phyloP scores from a whole-genome alignment of 2,113 vertebrate genomes.

The Nyctereutes procyonoides region DNA sequence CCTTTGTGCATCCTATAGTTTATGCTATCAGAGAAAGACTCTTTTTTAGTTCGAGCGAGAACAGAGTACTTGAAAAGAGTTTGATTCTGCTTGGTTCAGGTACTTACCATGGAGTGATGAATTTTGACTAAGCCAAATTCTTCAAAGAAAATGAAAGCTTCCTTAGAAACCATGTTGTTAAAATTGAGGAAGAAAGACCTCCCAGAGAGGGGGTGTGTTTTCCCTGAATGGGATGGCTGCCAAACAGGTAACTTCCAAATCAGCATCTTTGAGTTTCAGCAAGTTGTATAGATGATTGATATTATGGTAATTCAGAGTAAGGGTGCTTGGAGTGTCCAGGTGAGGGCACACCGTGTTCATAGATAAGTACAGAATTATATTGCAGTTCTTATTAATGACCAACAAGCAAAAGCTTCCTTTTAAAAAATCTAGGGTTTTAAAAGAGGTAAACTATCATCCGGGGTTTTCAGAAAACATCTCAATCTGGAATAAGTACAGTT shows the following conservation, averaged over 20 bases:
- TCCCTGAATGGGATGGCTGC: not conserved
- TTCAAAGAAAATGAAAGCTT: conserved; percentile 31
- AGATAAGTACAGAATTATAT: conserved; percentile 42
- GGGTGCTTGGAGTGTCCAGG: not conserved
- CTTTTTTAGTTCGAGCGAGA: not conserved
- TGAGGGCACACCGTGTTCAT: not conserved
- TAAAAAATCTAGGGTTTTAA: not conserved
- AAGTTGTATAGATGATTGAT: not conserved
- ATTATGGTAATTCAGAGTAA: not conserved
- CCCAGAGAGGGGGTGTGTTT: not conserved
- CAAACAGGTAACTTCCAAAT: not conserved
- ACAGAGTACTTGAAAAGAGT: conserved; percentile 21
- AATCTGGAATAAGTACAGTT: not conserved
- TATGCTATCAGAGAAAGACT: not conserved
- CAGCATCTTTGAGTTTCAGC: not conserved
- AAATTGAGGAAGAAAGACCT: conserved; percentile 11
- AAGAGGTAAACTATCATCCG: not conserved
- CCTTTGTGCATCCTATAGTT: not conserved
- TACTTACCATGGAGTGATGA: not conserved
- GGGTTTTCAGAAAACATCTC: not conserved
- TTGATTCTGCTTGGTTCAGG: not conserved
- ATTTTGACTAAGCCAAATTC: not conserved
- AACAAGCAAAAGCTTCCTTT: not conserved
- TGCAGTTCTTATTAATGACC: not conserved
- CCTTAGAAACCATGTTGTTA: not conserved